Evolutionary conservation across 2,888 invertebrate species (phyloP), one percentile per base, ranked within the genome.

Genomic region (Sarcophaga carnaria): DNA sequence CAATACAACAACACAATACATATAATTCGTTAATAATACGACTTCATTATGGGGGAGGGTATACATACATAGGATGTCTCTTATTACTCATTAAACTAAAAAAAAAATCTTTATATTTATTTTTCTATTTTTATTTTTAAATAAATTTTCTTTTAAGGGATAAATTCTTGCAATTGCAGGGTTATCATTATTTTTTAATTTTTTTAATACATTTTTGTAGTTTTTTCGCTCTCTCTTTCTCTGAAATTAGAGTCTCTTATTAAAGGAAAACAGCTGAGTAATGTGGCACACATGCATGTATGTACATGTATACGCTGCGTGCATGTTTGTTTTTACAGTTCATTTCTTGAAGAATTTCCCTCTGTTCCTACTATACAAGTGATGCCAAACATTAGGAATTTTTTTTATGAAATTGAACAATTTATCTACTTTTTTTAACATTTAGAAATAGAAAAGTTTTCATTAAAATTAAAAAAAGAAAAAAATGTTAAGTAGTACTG

Each of bases 1-100:
- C 22, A 22, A 22, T 59, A 54, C 62, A 64, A 70, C 49, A 49
- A 47, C 25, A 82, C 45, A 64, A 64, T 77, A 59, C 37, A 37
- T 10, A 37, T 37, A 37, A 37, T 37, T 37, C 37, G 37, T 37
- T 37, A 37, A 10, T 10, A 37, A 37, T 37, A 37, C 37, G 37
- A 37, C 37, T 37, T 8, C 8, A 0, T 3, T 37, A 37, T 10
- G 37, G 8, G 37, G 37, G 37, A 37, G 37, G 54, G 4, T 12
- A 54, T 22, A 22, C 22, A 22, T 12, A 54, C 22, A 22, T 12
- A 54, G 54, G 5, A 54, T 14, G 54, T 54, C 54, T 54, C 54
- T 54, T 54, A 54, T 54, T 54, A 54, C 54, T 17, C 54, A 54
- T 54, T 14, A 4, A 17, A 54, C 54, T 54, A 54, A 4, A 54